phyloP scores from a whole-genome alignment of 2,113 vertebrate genomes.

The Gambusia affinis region DNA sequence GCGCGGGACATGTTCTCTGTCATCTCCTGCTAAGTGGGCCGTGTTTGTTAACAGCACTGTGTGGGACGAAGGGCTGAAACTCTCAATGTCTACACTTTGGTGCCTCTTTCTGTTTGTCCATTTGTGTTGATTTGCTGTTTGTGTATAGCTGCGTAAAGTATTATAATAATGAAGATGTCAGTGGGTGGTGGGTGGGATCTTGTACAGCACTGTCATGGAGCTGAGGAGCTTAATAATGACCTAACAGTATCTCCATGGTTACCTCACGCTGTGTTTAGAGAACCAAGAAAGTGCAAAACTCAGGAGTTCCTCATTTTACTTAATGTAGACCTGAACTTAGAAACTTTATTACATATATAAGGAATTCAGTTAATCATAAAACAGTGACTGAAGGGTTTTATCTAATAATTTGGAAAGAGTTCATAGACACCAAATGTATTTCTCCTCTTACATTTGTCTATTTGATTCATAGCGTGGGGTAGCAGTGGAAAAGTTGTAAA shows the following conservation, averaged over 20 bases:
- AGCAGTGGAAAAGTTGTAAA: too few relatives aligned
- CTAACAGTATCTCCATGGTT: constrained; percentile 61
- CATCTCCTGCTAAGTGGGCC: constrained; percentile 35
- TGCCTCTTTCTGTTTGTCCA: constrained; percentile 6
- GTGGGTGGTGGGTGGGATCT: constrained; percentile 57
- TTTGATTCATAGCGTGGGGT: too few relatives aligned
- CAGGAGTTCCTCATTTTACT: constrained; percentile 22
- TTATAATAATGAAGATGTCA: constrained; percentile 46
- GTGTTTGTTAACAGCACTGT: constrained; percentile 42
- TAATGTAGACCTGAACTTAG: neutral
- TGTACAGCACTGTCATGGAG: constrained; percentile 46
- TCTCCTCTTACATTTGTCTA: too few relatives aligned
- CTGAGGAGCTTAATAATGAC: constrained; percentile 67
- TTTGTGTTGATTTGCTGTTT: constrained; percentile 40
- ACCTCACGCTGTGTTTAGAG: constrained; percentile 39
- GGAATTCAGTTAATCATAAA: neutral
- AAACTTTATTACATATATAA: neutral
- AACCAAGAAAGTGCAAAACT: constrained; percentile 8
- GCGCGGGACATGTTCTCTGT: constrained; percentile 27
- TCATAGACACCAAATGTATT: neutral
- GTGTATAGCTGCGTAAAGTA: constrained; percentile 59
- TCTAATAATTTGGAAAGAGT: neutral
- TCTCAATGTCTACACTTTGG: neutral
- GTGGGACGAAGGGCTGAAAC: constrained; percentile 26
- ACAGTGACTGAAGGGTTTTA: neutral